A percentile compares a stretch with the other conserved stretches of the same genome.
phyloP scores from a whole-genome alignment of 2,888 invertebrate genomes.

The Schrankia costaestrigalis region DNA sequence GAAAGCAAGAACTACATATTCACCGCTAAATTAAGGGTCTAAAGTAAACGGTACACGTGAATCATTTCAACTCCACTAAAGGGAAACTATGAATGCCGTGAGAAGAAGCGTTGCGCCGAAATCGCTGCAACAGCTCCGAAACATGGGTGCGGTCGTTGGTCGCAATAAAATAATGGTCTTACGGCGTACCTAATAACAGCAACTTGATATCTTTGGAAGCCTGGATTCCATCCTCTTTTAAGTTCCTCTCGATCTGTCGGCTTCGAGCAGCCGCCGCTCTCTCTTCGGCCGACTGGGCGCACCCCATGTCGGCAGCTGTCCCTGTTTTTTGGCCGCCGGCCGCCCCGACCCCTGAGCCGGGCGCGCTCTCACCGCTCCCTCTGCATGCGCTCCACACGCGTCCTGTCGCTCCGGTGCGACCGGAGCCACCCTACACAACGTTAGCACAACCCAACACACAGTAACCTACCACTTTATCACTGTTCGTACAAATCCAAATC shows the following conservation, averaged over 20 bases:
- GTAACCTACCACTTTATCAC: constrained; percentile 72
- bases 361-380: constrained; percentile 83
- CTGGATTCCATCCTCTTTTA: constrained; percentile 99
- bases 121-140: constrained; percentile 32
- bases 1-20: constrained; percentile 48
- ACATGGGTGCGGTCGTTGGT: constrained; percentile 67
- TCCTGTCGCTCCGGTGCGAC: constrained; percentile 67
- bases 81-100: neutral
- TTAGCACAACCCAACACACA: constrained; percentile 68
- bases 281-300: constrained; percentile 99
- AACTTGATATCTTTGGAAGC: constrained; percentile 99
- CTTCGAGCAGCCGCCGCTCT: constrained; percentile 98
- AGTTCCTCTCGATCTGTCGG: constrained; percentile 97
- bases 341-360: constrained; percentile 78
- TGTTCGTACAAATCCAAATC: constrained; percentile 43
- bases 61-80: constrained; percentile 4
- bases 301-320: constrained; percentile 92
- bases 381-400: constrained; percentile 76
- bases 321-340: constrained; percentile 73
- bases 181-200: constrained; percentile 92
- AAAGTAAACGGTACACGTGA: constrained; percentile 10
- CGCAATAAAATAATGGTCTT: constrained; percentile 25
- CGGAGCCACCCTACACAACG: constrained; percentile 74
- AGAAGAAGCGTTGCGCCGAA: constrained; percentile 19
- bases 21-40: constrained; percentile 15